phyloP scores from a whole-genome alignment of 64 coral and sea anemone species.

The Actinia tenebrosa region DNA sequence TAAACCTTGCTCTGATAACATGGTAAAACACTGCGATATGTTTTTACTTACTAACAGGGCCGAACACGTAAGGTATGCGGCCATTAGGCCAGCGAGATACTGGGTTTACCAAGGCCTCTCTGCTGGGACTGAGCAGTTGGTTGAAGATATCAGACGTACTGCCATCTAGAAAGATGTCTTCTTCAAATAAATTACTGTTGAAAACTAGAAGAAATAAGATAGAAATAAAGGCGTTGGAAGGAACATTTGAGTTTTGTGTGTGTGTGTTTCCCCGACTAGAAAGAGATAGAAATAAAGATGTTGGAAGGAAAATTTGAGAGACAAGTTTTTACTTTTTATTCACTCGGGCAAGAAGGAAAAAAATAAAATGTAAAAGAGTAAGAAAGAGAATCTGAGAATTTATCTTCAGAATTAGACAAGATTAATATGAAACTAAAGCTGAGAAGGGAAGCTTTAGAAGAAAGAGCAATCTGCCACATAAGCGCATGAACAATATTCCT shows the following conservation, averaged over 20 bases:
- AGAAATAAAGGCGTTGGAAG: neutral
- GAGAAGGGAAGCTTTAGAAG: too few species aligned
- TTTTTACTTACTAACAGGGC: constrained; percentile 19
- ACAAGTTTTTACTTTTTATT: too few species aligned
- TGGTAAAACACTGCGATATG: too few species aligned
- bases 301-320: too few species aligned
- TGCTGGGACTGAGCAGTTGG: constrained; percentile 1
- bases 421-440: neutral
- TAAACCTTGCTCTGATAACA: too few species aligned
- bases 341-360: too few species aligned
- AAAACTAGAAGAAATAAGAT: constrained; percentile 9
- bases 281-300: too few species aligned
- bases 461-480: too few species aligned
- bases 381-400: too few species aligned
- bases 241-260: too few species aligned
- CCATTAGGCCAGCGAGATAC: constrained; percentile 1
- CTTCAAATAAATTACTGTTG: constrained; percentile 14
- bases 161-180: constrained; percentile 24
- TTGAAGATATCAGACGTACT: constrained; percentile 2
- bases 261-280: too few species aligned
- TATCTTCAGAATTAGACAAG: neutral
- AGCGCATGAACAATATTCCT: neutral
- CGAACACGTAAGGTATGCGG: constrained; percentile 14
- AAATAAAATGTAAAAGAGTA: too few species aligned
- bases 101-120: constrained; percentile 18